phyloP scores from a whole-genome alignment of 1,140 invertebrate species.

The Plectrocnemia conspersa region DNA sequence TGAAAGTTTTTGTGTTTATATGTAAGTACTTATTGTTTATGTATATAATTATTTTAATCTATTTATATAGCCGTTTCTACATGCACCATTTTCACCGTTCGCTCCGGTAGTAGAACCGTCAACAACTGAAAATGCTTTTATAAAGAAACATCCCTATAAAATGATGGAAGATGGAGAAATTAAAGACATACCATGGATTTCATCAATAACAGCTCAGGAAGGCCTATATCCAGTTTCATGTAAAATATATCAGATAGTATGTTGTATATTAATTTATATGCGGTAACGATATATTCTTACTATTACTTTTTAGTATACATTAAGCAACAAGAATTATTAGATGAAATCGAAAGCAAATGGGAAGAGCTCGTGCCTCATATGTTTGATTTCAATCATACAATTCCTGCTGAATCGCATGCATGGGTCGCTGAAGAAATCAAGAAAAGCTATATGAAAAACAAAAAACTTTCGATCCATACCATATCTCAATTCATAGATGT shows the following conservation, averaged over 20 bases:
- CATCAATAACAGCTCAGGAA: slow-evolving; percentile 55
- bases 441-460: slow-evolving; percentile 52
- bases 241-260: slow-evolving; percentile 36
- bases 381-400: slow-evolving; percentile 59
- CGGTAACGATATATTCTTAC: neutral
- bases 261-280: neutral
- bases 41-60: slow-evolving; percentile 9
- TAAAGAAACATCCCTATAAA: slow-evolving; percentile 53
- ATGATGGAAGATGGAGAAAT: slow-evolving; percentile 50
- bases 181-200: slow-evolving; percentile 56
- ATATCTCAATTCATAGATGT: slow-evolving; percentile 44
- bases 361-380: slow-evolving; percentile 53
- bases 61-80: slow-evolving; percentile 23
- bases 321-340: slow-evolving; percentile 42
- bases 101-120: slow-evolving; percentile 55
- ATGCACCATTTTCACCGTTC: slow-evolving; percentile 47
- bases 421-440: slow-evolving; percentile 52
- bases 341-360: slow-evolving; percentile 55
- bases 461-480: slow-evolving; percentile 47
- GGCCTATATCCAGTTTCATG: slow-evolving; percentile 60
- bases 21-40: no score
- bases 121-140: slow-evolving; percentile 50
- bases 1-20: no score
- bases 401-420: slow-evolving; percentile 44
- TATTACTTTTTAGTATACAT: slow-evolving; percentile 48